Evolutionary conservation across 2,113 vertebrate species (phyloP).

Genomic region (Pseudorasbora parva): DNA sequence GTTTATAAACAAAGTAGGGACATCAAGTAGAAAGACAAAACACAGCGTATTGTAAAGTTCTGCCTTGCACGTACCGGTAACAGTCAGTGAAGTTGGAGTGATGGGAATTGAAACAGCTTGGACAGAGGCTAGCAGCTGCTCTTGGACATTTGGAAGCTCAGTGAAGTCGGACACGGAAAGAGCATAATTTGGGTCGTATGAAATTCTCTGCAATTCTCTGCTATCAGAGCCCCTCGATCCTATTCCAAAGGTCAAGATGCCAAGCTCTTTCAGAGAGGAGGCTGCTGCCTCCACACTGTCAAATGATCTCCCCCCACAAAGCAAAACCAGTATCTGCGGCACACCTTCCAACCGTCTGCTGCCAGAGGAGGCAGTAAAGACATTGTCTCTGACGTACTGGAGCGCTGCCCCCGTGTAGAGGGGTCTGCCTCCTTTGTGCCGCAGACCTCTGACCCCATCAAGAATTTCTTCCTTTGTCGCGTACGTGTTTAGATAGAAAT

Average conservation of each 20-base stretch:
- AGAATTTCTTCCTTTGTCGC: constrained; percentile 52
- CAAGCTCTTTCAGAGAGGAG: constrained; percentile 57
- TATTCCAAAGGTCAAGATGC: constrained; percentile 53
- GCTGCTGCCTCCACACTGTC: constrained; percentile 53
- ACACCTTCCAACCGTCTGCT: constrained; percentile 61
- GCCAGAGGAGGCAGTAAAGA: constrained; percentile 78
- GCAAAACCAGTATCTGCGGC: constrained; percentile 58
- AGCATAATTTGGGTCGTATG: constrained; percentile 48
- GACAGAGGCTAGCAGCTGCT: constrained; percentile 38
- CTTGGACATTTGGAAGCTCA: constrained; percentile 56
- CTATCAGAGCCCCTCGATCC: constrained; percentile 64
- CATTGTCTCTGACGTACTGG: constrained; percentile 66
- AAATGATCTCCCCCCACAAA: constrained; percentile 57
- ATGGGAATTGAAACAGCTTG: background rate
- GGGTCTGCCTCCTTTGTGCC: constrained; percentile 62
- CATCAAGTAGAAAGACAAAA: background rate
- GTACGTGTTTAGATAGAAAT: constrained; percentile 62
- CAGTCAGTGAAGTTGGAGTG: constrained; percentile 8
- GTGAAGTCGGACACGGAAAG: constrained; percentile 56
- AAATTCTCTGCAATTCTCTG: constrained; percentile 58
- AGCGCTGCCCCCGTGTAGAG: constrained; percentile 77
- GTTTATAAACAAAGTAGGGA: background rate
- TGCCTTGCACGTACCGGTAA: constrained; percentile 16
- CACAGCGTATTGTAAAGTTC: constrained; percentile 39
- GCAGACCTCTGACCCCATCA: constrained; percentile 40